Base-by-base conservation (phyloP, 2,113 vertebrate species). In the Centrocercus urophasianus region DNA sequence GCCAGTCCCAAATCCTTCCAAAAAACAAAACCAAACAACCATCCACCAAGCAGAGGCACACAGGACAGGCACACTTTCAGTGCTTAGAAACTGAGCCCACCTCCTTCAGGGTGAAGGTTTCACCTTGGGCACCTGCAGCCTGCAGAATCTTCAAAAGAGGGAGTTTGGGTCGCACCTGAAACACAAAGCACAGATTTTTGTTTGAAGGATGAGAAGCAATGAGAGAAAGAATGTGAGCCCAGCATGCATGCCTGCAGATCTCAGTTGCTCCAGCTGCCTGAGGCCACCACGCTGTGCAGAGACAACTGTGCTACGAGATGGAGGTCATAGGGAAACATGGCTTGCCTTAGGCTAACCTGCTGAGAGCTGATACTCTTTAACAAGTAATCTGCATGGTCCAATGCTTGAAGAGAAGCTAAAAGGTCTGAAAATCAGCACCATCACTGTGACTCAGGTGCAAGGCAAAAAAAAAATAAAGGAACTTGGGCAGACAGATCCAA, bases 101-200 rank as follows among this genome's bases (percentile, higher is more conserved):
- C 98, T 99, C 98, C 93, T 99, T 99, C 84, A 99, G 97, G 0
- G 99, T 99, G 97, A 99, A 99, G 67, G 98, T 97, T 61, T 99
- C 98, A 36, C 99, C 99, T 66, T 98, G 98, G 61, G 99, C 99
- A 18, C 99, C 99, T 20, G 98, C 99, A 85, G 98, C 98, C 88
- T 98, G 98, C 93, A 99, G 96, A 90, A 99, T 98, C 97, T 98
- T 99, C 96, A 99, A 95, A 18, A 99, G 98, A 15, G 98, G 98
- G 54, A 97, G 91, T 88, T 97, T 99, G 87, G 99, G 99, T 94
- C 98, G 96, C 91, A 99, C 98, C 99, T 99, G 84, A 12, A 88
- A 79, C 5, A 92, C 87, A 94, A 8, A 76, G 60, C 19, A 74
- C 5, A 34, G 2, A 8, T 6, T 6, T 45, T 36, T 2, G 8